Evolutionary conservation across 2,888 invertebrate genomes (phyloP), one percentile per base, ranked within the genome.

Genomic region (Ornithoptera alexandrae): DNA sequence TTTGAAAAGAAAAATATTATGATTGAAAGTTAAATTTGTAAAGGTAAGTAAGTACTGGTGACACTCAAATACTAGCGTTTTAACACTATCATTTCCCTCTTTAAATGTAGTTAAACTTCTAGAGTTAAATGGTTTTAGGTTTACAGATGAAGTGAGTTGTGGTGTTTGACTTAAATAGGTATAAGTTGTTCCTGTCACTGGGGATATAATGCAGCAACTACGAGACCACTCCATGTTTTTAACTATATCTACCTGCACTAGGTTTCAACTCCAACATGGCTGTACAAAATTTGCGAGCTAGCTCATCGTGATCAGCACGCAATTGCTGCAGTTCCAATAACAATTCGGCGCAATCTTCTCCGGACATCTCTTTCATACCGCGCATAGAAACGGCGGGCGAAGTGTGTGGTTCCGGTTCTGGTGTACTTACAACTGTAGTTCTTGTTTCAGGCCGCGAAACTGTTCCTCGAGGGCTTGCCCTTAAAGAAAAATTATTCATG

Each of bases 301-400:
- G 75, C n/a, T 79, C 77, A 46, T 85, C 82, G 1, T 85, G 74
- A 53, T 86, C 84, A 3, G 62, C 69, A 24, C 80, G 79, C 30
- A 85, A 71, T 4, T 71, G 75, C 2, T 78, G 72, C n/a, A 85
- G 60, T 10, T 75, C 72, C 4, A 62, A 65, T 62, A 79, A 74
- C 20, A 84, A 53, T 1, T 69, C 72, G 2, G 67, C 71, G 15
- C 83, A 30, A 0, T 85, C 83, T 6, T 80, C 79, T 30, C 50
- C 50, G 50, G 17, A 15, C 5, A 50, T 50, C 50, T 36, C 36
- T 63, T 74, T 76, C 8, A 74, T 72, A 6, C 67, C 68, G 1
- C 60, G 20, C n/a, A 62, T 58, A 67, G 46, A 18, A 20, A 72
- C 60, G 0, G 53, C 59, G 10, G 71, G 66, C 7, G 72, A 58